Conservation (phyloP, 2,113 vertebrate genomes). For the Emberiza fucata region DNA sequence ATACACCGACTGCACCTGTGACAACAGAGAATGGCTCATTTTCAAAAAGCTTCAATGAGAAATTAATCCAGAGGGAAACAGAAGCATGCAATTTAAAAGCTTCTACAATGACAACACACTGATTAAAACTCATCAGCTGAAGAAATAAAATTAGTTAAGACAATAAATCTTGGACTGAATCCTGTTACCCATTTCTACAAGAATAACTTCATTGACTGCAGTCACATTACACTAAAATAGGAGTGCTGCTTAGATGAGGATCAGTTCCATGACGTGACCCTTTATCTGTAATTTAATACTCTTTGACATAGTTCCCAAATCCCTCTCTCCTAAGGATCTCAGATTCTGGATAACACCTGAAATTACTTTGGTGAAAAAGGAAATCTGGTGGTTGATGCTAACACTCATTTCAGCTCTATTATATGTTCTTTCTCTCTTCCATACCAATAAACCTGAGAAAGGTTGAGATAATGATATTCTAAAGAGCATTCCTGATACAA, state of each 20-base stretch:
- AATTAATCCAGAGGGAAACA: constrained; percentile 39
- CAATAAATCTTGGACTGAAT: constrained; percentile 32
- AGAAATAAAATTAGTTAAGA: constrained; percentile 53
- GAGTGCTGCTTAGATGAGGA: not conserved
- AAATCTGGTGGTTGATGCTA: not conserved
- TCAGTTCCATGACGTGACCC: not conserved
- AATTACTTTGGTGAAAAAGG: not conserved
- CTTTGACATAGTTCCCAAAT: not conserved
- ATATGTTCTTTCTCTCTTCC: not conserved
- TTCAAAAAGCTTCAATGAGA: constrained; percentile 17
- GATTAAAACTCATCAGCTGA: constrained; percentile 50
- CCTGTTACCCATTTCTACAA: not conserved
- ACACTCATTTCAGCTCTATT: not conserved
- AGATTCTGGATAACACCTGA: not conserved
- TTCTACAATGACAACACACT: not conserved
- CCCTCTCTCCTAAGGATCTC: not conserved
- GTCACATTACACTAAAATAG: not conserved
- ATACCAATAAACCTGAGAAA: not conserved
- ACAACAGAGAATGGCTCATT: constrained; percentile 5
- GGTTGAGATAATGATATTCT: not conserved
- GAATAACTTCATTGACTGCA: constrained; percentile 20
- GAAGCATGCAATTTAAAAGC: constrained; percentile 21
- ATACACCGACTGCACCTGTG: not conserved
- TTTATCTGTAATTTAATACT: not conserved
- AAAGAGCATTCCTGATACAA: not conserved